These are phyloP conservation scores for Mirounga angustirostris DNA, from an alignment of 2,113 vertebrate genomes.

Conservation along the genomic window DNA sequence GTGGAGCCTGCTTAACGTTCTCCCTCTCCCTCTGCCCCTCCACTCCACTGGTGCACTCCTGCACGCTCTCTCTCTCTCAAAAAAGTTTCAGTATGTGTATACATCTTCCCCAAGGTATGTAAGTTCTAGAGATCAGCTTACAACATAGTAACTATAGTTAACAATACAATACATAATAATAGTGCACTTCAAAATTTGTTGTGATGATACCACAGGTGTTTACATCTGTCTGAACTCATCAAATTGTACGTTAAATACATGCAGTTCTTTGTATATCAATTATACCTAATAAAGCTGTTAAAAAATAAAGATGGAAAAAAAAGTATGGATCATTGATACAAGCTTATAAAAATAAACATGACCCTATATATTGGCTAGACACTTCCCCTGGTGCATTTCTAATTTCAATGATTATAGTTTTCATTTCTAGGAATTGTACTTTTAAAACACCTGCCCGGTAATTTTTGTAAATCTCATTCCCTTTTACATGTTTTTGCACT, in stretches of 20 bases:
- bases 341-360: background rate
- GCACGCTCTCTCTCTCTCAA: background rate
- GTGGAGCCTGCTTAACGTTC: background rate
- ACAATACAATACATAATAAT: background rate
- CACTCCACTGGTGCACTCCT: background rate
- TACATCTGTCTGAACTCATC: background rate
- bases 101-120: background rate
- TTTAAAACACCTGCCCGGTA: background rate
- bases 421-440: conserved; percentile 27
- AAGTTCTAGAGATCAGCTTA: background rate
- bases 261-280: background rate
- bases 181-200: background rate
- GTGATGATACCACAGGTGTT: background rate
- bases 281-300: background rate
- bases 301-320: background rate
- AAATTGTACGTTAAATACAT: background rate
- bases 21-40: background rate
- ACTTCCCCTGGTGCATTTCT: background rate
- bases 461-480: background rate
- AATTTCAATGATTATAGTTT: background rate
- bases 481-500: background rate
- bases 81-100: background rate
- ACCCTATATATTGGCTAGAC: background rate
- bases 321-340: background rate
- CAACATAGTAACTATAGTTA: background rate